Percentiles rank a stretch among this genome's conserved stretches.
These are phyloP conservation scores for Pristis pectinata DNA, from an alignment of 2,797 vertebrate species.

Conservation along the genomic window DNA sequence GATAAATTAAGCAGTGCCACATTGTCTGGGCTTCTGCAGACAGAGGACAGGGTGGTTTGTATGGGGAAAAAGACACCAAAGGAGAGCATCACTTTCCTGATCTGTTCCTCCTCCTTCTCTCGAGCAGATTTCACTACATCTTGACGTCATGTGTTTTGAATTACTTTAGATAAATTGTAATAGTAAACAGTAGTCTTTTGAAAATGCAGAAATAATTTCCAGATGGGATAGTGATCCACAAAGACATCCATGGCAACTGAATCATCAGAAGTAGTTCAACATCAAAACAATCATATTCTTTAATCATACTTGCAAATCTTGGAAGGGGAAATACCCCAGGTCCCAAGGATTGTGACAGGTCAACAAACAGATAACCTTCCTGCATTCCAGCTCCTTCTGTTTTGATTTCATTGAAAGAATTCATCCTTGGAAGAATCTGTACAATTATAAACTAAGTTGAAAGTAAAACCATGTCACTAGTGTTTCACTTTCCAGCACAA, in stretches of 20 bases:
- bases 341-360: neutral
- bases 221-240: neutral
- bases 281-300: neutral
- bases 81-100: neutral
- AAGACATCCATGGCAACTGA: neutral
- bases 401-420: neutral
- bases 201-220: neutral
- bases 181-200: conserved; percentile 2
- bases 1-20: too few species aligned
- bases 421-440: neutral
- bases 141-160: neutral
- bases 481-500: neutral
- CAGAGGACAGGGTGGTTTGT: neutral
- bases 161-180: neutral
- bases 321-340: neutral
- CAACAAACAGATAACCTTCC: neutral
- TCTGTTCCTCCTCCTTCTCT: neutral
- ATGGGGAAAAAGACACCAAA: neutral
- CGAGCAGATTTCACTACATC: neutral
- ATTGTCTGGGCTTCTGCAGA: neutral
- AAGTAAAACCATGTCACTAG: neutral
- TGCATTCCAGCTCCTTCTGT: neutral
- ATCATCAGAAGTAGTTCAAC: neutral
- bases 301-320: neutral
- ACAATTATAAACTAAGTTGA: neutral